A percentile compares a stretch with the other conserved stretches of the same genome.
These are phyloP conservation scores for Phyllotreta striolata DNA, from an alignment of 2,888 invertebrate species.

Conservation along the genomic window DNA sequence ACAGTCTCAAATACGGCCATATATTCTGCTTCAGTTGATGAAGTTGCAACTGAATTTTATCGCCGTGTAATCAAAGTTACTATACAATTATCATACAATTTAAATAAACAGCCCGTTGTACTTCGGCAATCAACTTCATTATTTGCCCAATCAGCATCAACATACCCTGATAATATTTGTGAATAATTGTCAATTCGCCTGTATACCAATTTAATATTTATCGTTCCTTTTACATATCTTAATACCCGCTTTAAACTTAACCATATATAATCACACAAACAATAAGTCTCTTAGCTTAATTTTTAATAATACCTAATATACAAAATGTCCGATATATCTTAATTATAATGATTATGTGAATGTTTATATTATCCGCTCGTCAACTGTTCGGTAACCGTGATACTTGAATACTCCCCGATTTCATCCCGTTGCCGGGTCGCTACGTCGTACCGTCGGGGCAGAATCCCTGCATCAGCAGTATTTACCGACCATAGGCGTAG, in stretches of 20 bases:
- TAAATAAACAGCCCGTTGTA: slow-evolving; percentile 43
- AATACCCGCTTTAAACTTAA: slow-evolving; percentile 46
- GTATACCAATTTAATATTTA: slow-evolving; percentile 46
- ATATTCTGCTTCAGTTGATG: slow-evolving; percentile 46
- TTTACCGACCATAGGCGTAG: no score
- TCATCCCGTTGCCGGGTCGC: no score
- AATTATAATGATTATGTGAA: no score
- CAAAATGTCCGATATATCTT: no score
- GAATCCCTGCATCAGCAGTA: no score
- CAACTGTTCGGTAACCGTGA: no score
- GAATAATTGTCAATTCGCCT: slow-evolving; percentile 36
- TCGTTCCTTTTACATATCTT: slow-evolving; percentile 48
- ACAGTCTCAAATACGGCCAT: slow-evolving; percentile 46
- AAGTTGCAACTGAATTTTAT: slow-evolving; percentile 46
- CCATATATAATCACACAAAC: no score
- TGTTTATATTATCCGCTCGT: no score
- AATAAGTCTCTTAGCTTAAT: no score
- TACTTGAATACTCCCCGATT: no score
- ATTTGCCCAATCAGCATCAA: slow-evolving; percentile 48
- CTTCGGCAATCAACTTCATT: slow-evolving; percentile 41
- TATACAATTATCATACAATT: slow-evolving; percentile 44
- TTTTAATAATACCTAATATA: no score
- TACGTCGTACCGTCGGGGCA: no score
- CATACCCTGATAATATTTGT: slow-evolving; percentile 45
- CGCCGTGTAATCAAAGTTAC: slow-evolving; percentile 39